Conservation (phyloP, 2,888 invertebrate species). For the Meteorus cinctellus region DNA sequence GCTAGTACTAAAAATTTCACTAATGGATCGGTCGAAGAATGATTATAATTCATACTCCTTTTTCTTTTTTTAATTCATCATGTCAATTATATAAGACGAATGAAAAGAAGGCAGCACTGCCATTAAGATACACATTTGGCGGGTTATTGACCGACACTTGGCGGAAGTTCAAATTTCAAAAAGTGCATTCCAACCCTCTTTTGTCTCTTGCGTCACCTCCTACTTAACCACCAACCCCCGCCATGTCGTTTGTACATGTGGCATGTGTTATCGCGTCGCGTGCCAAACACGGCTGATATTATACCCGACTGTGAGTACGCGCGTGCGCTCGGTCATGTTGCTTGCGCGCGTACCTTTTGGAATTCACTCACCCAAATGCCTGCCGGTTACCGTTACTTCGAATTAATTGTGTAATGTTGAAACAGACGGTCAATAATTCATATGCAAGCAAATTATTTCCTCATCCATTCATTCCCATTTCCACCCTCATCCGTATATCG, state of each 20-base stretch:
- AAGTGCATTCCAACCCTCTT: constrained; percentile 27
- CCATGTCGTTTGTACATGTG: constrained; percentile 27
- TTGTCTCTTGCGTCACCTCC: background rate
- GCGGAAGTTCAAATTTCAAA: constrained; percentile 27
- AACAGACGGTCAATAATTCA: constrained; percentile 30
- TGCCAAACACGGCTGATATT: constrained; percentile 39
- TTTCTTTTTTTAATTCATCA: too few relatives aligned
- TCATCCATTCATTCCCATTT: background rate
- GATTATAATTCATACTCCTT: too few relatives aligned
- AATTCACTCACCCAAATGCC: constrained; percentile 44
- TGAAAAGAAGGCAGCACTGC: background rate
- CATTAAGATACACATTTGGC: background rate
- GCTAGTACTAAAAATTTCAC: too few relatives aligned
- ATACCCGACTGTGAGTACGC: constrained; percentile 19
- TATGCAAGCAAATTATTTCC: constrained; percentile 17
- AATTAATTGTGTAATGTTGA: constrained; percentile 50
- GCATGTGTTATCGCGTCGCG: constrained; percentile 42
- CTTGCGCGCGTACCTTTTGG: constrained; percentile 26
- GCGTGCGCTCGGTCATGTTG: constrained; percentile 7
- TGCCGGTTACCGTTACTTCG: constrained; percentile 46
- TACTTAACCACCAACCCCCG: background rate
- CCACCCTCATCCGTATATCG: background rate
- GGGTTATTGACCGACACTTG: constrained; percentile 4
- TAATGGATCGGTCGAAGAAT: too few relatives aligned
- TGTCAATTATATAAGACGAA: background rate